Evolutionary conservation across 2,888 invertebrate genomes (phyloP).

Genomic region (Phragmatobia fuliginosa): DNA sequence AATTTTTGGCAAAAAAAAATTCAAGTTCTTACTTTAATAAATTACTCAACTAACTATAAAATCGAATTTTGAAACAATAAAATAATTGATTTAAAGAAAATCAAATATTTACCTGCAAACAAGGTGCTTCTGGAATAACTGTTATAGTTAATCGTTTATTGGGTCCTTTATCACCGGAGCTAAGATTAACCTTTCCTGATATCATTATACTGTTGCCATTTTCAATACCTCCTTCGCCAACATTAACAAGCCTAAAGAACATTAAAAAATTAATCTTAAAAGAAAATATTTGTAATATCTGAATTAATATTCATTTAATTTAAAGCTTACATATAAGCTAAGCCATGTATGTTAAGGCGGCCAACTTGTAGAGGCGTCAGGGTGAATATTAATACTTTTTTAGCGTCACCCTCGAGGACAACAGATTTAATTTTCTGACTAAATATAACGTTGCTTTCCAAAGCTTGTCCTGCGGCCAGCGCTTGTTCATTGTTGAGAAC

Average conservation of each 20-base stretch:
- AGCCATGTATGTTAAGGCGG: constrained; percentile 90
- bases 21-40: not conserved
- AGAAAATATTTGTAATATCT: not conserved
- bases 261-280: constrained; percentile 20
- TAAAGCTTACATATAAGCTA: constrained; percentile 88
- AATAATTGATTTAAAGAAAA: not conserved
- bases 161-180: constrained; percentile 80
- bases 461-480: constrained; percentile 61
- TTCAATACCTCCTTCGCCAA: constrained; percentile 72
- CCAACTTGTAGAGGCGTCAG: constrained; percentile 92
- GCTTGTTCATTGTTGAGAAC: constrained; percentile 71
- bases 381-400: constrained; percentile 89
- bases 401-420: constrained; percentile 86
- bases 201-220: constrained; percentile 78
- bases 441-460: constrained; percentile 80
- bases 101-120: constrained; percentile 89
- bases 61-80: not conserved
- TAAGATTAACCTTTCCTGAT: constrained; percentile 88
- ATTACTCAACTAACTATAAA: not conserved
- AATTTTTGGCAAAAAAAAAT: not conserved
- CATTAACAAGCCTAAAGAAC: constrained; percentile 67
- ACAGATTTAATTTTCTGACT: constrained; percentile 86
- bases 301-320: not conserved
- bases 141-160: constrained; percentile 91
- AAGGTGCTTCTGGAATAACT: constrained; percentile 93